Percentiles rank a stretch among this genome's conserved stretches.
Evolutionary conservation across 2,797 vertebrate genomes (phyloP).

Genomic region (Intellagama lesueurii): DNA sequence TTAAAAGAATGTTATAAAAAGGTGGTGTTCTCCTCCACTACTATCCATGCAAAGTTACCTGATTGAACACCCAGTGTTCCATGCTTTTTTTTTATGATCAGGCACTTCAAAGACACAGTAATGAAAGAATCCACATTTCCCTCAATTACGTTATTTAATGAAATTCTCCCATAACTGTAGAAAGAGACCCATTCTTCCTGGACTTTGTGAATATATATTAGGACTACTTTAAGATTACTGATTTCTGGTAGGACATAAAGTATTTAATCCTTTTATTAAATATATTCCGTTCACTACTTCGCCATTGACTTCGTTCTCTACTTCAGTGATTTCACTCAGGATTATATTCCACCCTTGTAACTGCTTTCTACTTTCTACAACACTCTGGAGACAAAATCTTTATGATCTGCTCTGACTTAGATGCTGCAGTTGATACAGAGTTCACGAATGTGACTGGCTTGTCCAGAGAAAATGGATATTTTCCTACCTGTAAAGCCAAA

Average conservation of each 20-base stretch:
- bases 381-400: no score
- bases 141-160: background rate
- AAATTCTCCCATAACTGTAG: background rate
- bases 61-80: background rate
- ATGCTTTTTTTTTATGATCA: background rate
- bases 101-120: background rate
- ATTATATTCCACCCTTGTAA: background rate
- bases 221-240: background rate
- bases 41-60: background rate
- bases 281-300: background rate
- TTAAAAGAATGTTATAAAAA: background rate
- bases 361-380: background rate
- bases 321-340: background rate
- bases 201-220: background rate
- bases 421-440: no score
- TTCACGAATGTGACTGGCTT: no score
- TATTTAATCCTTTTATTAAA: background rate
- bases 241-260: background rate
- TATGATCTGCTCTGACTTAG: no score
- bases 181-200: background rate
- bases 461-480: no score
- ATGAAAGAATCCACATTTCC: background rate
- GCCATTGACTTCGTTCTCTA: background rate
- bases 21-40: background rate
- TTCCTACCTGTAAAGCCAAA: no score